Conservation (phyloP, 2,797 vertebrate genomes). For the Thunnus albacares region DNA sequence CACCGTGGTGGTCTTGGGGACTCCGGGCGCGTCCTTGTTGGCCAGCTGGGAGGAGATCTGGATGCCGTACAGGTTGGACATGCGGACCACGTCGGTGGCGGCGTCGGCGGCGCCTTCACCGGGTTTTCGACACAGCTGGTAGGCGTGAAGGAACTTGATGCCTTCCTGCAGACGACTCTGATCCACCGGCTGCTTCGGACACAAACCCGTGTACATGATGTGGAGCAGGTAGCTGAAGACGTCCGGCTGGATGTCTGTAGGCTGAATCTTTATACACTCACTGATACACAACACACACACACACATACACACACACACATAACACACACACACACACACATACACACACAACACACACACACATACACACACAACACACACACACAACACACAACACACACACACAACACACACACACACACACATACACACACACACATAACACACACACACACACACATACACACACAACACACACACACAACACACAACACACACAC, state of each 20-base stretch:
- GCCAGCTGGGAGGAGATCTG: conserved; percentile 96
- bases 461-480: too few species aligned
- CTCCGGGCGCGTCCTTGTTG: conserved; percentile 84
- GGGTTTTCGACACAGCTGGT: conserved; percentile 91
- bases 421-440: too few species aligned
- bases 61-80: conserved; percentile 98
- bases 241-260: conserved; percentile 97
- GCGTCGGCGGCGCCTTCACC: conserved; percentile 85
- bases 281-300: conserved; percentile 75
- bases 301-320: too few species aligned
- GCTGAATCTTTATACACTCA: conserved; percentile 99
- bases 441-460: too few species aligned
- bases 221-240: conserved; percentile 98
- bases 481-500: too few species aligned
- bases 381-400: too few species aligned
- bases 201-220: conserved; percentile 97
- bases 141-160: conserved; percentile 95
- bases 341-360: too few species aligned
- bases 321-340: too few species aligned
- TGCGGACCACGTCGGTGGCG: conserved; percentile 87
- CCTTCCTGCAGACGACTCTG: conserved; percentile 94
- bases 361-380: too few species aligned
- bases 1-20: conserved; percentile 44
- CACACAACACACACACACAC: too few species aligned
- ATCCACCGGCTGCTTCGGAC: conserved; percentile 94